Evolutionary conservation across 2,113 vertebrate species (phyloP), one percentile per base, ranked within the genome.

Genomic region (Heliornis fulica): DNA sequence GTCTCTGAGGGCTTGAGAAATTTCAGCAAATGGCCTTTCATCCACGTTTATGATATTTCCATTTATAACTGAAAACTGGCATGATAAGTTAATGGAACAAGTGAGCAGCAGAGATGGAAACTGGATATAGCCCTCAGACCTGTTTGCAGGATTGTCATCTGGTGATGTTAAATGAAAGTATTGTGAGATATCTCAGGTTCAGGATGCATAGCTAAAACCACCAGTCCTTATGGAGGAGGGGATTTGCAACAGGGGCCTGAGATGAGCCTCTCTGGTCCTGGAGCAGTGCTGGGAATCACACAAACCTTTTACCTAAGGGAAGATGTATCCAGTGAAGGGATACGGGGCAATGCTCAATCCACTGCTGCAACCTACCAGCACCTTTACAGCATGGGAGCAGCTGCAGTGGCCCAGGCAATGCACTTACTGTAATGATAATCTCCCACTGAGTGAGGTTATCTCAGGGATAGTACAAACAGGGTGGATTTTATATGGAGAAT

Each of bases 341-440:
- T 56, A 13, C 3, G 28, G 20, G 46, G 21, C 28, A 41, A 4
- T 57, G 43, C 59, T 50, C 28, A 38, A 2, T 7, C 12, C 14
- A 3, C 31, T 79, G 65, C 88, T 87, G 20, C 45, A 43, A 22
- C 48, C 32, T 80, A 12, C 17, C 4, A 0, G 32, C 53, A 31
- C 59, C 57, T 66, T n/a, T 14, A 5, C 34, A 77, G 66, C 29
- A 31, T 0, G 1, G 34, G 31, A 76, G 41, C 48, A 48, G 63
- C 51, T 1, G 2, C 23, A 3, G 48, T 16, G 51, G n/a, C 51
- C 76, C 45, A 61, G 41, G 23, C 53, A 19, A 5, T 4, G 36
- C 0, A 0, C 53, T 5, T 9, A 4, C 28, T 15, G 0, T 12
- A 71, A 29, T 4, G 1, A 5, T 22, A 6, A 32, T 34, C 34